These are phyloP conservation scores for Tangachromis dhanisi DNA, from an alignment of 2,113 vertebrate genomes.

Conservation along the genomic window DNA sequence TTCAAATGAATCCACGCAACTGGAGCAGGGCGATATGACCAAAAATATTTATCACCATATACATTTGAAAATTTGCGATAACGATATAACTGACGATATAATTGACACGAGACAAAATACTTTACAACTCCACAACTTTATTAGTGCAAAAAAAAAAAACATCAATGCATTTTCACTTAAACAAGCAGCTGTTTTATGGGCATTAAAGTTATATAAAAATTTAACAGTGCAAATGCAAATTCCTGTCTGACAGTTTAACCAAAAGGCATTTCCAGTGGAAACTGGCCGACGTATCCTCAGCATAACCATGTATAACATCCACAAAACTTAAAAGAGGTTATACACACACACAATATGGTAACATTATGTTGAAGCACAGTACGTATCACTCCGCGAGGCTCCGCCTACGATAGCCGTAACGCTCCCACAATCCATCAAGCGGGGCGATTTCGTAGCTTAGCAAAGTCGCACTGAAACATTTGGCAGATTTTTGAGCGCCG, in stretches of 20 bases:
- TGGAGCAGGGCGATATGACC: background rate
- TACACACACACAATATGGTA: fast-evolving
- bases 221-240: background rate
- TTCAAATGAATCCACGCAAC: background rate
- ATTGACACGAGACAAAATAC: background rate
- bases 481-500: too few species aligned
- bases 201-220: fast-evolving
- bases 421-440: fast-evolving
- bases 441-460: background rate
- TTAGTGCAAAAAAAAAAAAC: fast-evolving
- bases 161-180: fast-evolving
- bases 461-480: fast-evolving
- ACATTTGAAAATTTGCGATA: background rate
- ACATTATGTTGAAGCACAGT: fast-evolving
- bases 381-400: background rate
- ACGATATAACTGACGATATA: fast-evolving
- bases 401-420: fast-evolving
- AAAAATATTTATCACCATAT: background rate
- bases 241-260: fast-evolving
- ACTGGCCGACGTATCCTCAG: fast-evolving
- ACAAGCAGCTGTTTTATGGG: fast-evolving
- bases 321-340: fast-evolving
- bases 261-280: background rate
- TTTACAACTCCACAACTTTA: fast-evolving
- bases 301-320: fast-evolving